Evolutionary conservation across 1,140 invertebrate genomes (phyloP).

Genomic region (Halesus radiatus): DNA sequence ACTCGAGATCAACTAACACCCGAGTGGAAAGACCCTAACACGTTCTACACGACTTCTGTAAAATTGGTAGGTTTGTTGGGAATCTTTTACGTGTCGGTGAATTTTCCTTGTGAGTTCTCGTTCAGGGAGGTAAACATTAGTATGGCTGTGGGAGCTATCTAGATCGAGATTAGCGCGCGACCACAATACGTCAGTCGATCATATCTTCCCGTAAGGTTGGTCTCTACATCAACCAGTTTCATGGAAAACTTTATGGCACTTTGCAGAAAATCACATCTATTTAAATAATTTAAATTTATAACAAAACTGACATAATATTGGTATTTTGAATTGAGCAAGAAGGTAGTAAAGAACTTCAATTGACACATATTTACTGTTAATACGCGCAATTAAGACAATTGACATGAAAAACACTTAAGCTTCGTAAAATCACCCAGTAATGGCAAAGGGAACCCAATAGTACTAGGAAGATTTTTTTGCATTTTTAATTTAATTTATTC

Average conservation of each 20-base stretch:
- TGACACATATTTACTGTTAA: too few relatives aligned
- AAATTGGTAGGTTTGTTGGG: neutral
- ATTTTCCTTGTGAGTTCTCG: neutral
- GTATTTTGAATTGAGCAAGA: too few relatives aligned
- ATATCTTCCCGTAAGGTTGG: constrained; percentile 51
- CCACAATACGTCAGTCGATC: constrained; percentile 55
- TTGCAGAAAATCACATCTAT: neutral
- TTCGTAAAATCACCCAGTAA: too few relatives aligned
- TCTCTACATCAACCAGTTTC: neutral
- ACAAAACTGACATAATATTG: too few relatives aligned
- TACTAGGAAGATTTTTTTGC: too few relatives aligned
- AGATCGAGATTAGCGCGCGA: constrained; percentile 38
- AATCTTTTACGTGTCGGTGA: neutral
- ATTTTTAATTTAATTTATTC: too few relatives aligned
- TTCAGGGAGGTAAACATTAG: constrained; percentile 20
- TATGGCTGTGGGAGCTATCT: constrained; percentile 36
- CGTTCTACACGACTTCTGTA: too few relatives aligned
- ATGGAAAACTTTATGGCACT: neutral
- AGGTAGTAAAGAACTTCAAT: too few relatives aligned
- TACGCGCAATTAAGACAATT: too few relatives aligned
- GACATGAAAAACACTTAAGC: too few relatives aligned
- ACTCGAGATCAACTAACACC: neutral
- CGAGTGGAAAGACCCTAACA: neutral
- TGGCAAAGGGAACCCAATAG: too few relatives aligned
- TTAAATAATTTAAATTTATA: too few relatives aligned